Evolutionary conservation across 2,113 vertebrate genomes (phyloP), one percentile per base, ranked within the genome.

Genomic region (Sphaerodactylus townsendi): DNA sequence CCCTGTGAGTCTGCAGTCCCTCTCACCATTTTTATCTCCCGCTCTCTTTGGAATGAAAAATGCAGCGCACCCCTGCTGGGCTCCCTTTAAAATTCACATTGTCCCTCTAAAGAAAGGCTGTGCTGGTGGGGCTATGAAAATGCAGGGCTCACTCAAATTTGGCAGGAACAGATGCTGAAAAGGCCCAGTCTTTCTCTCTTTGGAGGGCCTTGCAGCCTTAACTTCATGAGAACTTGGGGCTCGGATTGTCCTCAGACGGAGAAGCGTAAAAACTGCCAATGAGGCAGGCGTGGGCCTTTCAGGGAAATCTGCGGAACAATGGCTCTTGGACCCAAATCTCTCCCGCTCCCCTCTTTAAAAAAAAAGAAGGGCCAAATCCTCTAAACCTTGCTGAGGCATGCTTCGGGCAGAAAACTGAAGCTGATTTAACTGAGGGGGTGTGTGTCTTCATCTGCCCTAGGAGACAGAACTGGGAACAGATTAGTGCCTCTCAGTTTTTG

Each of bases 51-150:
- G 93, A 93, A 93, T 94, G 92, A 93, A 92, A 94, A 94, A 93
- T 90, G 92, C 88, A 87, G 78, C 69, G 86, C 90, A 88, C 91
- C 93, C 94, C 82, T 87, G 92, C 92, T 93, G 92, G 74, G 92
- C 87, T 91, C 91, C 91, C 92, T 93, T 93, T 93, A 93, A 94
- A 93, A 94, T 93, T 90, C 92, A 89, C 94, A 95, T 95, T 92
- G 92, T 93, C 94, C 91, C 90, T 86, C 90, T 87, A 91, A 92
- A 93, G 92, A 93, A 94, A 94, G 81, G 89, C 92, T 85, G 92
- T 84, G 87, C 89, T 91, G 89, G 91, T 82, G 91, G 92, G 92
- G 87, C 91, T 85, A 86, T 56, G 88, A 90, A 93, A 94, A 94
- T 89, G 83, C 92, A 88, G 81, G 89, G 79, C 87, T 88, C 89